Base-by-base conservation (phyloP, 1,140 invertebrate species). In the Solenopsis fugax region DNA sequence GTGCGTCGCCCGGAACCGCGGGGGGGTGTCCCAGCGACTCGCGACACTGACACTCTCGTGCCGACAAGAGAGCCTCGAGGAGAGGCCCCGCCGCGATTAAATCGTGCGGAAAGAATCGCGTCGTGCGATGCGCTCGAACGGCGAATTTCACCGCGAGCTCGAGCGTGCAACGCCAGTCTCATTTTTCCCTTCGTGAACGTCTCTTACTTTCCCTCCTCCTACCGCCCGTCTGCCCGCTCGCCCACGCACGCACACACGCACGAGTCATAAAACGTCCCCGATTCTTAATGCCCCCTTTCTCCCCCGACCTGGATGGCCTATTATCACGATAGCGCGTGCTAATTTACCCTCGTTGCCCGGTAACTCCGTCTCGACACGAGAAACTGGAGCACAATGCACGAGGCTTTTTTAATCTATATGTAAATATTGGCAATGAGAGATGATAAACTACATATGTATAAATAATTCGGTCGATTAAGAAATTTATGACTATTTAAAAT, bases 21-120 rank as follows among this genome's bases (percentile, higher is more conserved):
- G 45, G 54, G 41, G 34, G 58, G 21, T 4, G 34, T 2, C 45
- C n/a, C 52, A 48, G 24, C 56, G 58, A 78, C 73, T 76, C 73
- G 34, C 37, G 80, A 71, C 88, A 92, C 90, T 90, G 92, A 92
- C 87, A 89, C 37, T 88, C 88, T 91, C 64, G 85, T 52, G 75
- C 89, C 73, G 50, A 1, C 21, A 48, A 9, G 48, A 41, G 41
- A 41, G 41, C 29, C 29, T 29, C 12, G 13, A 69, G 67, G 41
- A 80, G 29, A 67, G 18, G 21, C 16, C 34, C 37, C 41, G 18
- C 6, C 9, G 24, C 54, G 41, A 69, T 71, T 72, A 34, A 72
- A 72, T 6, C 52, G 18, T 4, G 34, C 45, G 29, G 9, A 16
- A n/a, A 58, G 3, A 71, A 58, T 21, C 21, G 16, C 18, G 48